Evolutionary conservation across 64 coral and sea anemone genomes (phyloP).

Genomic region (Astreopora myriophthalma): DNA sequence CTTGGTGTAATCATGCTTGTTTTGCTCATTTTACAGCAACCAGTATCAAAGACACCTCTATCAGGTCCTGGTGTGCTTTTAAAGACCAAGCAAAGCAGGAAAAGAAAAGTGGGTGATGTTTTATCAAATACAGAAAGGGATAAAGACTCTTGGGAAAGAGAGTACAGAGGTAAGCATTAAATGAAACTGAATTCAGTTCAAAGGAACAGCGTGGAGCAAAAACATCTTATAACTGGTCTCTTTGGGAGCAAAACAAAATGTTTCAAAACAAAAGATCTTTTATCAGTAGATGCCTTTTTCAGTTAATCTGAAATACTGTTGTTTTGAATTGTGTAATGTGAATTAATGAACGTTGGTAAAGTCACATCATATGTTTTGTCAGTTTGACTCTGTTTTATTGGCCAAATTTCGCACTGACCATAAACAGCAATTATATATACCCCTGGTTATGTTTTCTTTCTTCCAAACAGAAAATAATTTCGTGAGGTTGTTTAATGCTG

Average conservation of each 20-base stretch:
- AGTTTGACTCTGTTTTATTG: too few species aligned
- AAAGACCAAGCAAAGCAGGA: background rate
- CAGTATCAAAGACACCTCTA: background rate
- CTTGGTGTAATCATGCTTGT: background rate
- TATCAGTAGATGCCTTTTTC: too few species aligned
- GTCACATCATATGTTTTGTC: too few species aligned
- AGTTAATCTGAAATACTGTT: too few species aligned
- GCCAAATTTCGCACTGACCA: too few species aligned
- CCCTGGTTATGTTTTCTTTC: background rate
- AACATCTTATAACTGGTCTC: background rate
- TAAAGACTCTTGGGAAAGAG: conserved; percentile 9
- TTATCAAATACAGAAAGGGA: background rate
- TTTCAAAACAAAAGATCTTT: too few species aligned
- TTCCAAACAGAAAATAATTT: conserved; percentile 75
- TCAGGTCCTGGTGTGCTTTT: conserved; percentile 25
- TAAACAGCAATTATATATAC: too few species aligned
- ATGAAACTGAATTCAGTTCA: background rate
- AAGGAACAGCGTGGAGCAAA: too few species aligned
- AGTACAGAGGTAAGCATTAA: background rate
- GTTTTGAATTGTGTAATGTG: too few species aligned
- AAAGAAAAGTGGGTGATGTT: background rate
- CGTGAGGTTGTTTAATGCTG: conserved; percentile 92
- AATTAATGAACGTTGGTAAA: too few species aligned
- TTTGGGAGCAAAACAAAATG: too few species aligned
- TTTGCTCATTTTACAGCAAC: background rate